These are phyloP conservation scores for Eidolon helvum DNA, from an alignment of 2,113 vertebrate genomes.

Conservation along the genomic window DNA sequence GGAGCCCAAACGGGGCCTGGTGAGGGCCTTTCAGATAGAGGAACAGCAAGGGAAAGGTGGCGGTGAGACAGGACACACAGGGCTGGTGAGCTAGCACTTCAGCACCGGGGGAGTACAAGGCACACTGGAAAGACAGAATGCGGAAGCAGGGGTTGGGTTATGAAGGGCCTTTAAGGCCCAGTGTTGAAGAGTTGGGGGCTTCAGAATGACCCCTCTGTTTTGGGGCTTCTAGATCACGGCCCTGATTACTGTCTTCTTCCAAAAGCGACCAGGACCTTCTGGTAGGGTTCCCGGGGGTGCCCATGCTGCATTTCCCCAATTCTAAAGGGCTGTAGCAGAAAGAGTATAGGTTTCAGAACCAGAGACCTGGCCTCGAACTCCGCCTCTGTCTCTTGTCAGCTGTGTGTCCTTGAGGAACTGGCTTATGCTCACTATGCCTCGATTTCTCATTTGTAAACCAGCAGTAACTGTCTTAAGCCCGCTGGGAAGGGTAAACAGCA, in stretches of 20 bases:
- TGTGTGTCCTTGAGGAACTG: neutral
- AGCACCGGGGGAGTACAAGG: rapidly evolving
- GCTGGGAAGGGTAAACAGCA: neutral
- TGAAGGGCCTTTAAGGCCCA: neutral
- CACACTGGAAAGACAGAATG: rapidly evolving
- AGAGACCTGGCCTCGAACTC: neutral
- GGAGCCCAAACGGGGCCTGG: neutral
- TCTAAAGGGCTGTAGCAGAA: neutral
- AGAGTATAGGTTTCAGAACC: neutral
- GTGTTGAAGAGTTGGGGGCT: neutral
- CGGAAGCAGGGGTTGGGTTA: neutral
- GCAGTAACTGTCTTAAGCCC: neutral
- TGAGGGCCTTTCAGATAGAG: neutral
- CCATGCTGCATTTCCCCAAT: rapidly evolving
- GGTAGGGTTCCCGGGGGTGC: neutral
- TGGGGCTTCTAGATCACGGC: neutral
- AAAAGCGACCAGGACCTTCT: rapidly evolving
- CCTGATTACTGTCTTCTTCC: rapidly evolving
- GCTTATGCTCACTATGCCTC: neutral
- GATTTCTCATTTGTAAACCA: neutral
- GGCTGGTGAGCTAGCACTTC: neutral
- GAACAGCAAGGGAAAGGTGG: neutral
- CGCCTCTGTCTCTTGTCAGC: rapidly evolving
- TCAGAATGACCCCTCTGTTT: neutral
- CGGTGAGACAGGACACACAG: neutral